These are phyloP conservation scores for Mesembrinibis cayennensis DNA, from an alignment of 2,113 vertebrate species.

Conservation along the genomic window DNA sequence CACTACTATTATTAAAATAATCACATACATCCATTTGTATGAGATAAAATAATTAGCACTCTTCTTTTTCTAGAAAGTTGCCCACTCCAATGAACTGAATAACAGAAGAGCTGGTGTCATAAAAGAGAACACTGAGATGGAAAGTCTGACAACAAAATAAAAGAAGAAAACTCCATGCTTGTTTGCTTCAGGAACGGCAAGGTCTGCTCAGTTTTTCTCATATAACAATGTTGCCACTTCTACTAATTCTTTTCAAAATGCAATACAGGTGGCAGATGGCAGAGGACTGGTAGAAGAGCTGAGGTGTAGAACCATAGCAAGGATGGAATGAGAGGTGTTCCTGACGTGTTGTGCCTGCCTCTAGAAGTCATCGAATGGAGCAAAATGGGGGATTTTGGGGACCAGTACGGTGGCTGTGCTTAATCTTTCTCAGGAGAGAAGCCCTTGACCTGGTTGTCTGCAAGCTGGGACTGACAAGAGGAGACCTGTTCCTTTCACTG, in stretches of 20 bases:
- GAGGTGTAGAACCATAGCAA: background rate
- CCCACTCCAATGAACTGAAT: background rate
- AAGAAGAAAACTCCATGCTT: background rate
- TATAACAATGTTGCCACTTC: background rate
- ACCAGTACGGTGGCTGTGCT: fast-evolving
- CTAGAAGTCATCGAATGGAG: background rate
- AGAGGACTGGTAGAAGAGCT: background rate
- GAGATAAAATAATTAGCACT: background rate
- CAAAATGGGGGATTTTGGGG: background rate
- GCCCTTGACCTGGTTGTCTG: background rate
- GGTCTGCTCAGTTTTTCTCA: background rate
- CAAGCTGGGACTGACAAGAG: background rate
- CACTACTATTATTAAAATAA: background rate
- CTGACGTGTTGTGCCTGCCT: fast-evolving
- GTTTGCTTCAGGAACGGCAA: background rate
- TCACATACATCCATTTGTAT: background rate
- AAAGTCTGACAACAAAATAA: background rate
- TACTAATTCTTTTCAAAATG: background rate
- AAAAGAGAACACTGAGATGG: background rate
- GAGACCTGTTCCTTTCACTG: background rate
- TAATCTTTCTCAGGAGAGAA: background rate
- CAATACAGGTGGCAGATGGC: background rate
- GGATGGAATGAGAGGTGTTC: background rate
- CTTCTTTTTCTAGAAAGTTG: background rate
- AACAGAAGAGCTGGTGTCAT: background rate